These are phyloP conservation scores for Drosophila dunni DNA, from an alignment of 1,140 invertebrate genomes.

Conservation along the genomic window DNA sequence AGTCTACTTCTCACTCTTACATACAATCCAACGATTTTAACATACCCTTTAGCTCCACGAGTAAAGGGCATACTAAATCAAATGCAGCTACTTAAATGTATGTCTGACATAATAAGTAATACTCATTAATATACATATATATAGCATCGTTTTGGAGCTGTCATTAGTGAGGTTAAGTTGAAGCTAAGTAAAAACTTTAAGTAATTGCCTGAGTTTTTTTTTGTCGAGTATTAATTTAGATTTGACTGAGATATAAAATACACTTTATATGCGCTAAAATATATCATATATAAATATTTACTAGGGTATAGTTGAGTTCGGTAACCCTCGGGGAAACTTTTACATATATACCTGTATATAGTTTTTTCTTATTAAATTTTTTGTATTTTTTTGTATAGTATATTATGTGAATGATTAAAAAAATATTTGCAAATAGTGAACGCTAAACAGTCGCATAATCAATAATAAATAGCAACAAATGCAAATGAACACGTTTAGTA, in stretches of 20 bases:
- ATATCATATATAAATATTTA: not conserved
- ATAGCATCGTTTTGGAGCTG: not conserved
- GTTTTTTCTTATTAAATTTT: not conserved
- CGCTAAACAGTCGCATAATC: constrained; percentile 81
- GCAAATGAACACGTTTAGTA: constrained; percentile 81
- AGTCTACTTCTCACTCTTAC: too few species aligned
- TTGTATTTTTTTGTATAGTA: constrained; percentile 13
- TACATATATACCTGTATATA: not conserved
- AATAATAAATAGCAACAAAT: constrained; percentile 80
- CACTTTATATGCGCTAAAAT: not conserved
- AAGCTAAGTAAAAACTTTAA: not conserved
- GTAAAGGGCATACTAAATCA: too few species aligned
- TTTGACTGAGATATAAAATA: not conserved
- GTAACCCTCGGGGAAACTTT: not conserved
- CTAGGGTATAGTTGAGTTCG: constrained; percentile 9
- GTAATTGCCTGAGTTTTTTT: not conserved
- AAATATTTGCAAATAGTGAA: constrained; percentile 75
- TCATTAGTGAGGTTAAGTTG: not conserved
- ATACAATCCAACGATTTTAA: too few species aligned
- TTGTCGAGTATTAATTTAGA: not conserved
- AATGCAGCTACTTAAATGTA: too few species aligned
- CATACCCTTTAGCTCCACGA: too few species aligned
- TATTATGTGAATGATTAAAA: constrained; percentile 73
- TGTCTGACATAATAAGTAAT: too few species aligned
- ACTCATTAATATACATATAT: too few species aligned